phyloP scores from a whole-genome alignment of 2,888 invertebrate genomes.

The Heterodera filipjevi region DNA sequence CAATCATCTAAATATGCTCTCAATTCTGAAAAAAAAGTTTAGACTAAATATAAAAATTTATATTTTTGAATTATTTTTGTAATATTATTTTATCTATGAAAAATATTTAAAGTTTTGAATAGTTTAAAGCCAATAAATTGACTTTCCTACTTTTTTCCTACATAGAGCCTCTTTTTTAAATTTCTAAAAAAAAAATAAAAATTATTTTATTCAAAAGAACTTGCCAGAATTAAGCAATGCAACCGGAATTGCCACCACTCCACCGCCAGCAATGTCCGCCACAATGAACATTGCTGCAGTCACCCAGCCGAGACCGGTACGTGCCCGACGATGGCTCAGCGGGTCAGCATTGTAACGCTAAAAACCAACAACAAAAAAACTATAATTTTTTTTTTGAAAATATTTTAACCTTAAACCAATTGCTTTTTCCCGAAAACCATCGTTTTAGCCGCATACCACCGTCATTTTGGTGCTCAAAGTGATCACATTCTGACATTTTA shows the following conservation, averaged over 20 bases:
- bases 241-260: constrained; percentile 63
- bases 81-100: no score
- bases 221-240: constrained; percentile 57
- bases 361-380: not conserved
- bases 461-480: not conserved
- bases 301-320: constrained; percentile 39
- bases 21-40: no score
- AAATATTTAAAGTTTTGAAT: no score
- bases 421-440: not conserved
- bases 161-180: no score
- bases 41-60: no score
- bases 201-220: no score
- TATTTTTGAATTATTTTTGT: no score
- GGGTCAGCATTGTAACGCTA: not conserved
- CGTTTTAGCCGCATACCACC: not conserved
- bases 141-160: no score
- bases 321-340: constrained; percentile 12
- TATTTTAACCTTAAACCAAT: not conserved
- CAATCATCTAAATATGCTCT: no score
- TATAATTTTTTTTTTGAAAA: not conserved
- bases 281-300: constrained; percentile 45
- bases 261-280: constrained; percentile 65
- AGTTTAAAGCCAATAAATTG: no score
- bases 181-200: no score
- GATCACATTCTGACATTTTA: constrained; percentile 5